These are phyloP conservation scores for Micropoecilia bifurca DNA, from an alignment of 2,797 vertebrate genomes.

Conservation along the genomic window DNA sequence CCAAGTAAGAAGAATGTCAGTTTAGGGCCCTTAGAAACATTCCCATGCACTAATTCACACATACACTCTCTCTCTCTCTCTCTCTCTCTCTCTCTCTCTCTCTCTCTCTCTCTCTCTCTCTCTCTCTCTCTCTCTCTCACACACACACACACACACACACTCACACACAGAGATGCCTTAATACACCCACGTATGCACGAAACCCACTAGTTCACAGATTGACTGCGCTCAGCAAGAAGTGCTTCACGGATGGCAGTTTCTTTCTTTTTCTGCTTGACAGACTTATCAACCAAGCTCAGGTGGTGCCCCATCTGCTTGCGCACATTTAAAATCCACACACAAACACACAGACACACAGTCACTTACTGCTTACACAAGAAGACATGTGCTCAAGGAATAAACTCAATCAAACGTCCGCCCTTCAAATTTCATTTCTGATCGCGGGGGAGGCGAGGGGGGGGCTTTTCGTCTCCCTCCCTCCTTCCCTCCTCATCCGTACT, in stretches of 20 bases:
- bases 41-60: constrained; percentile 9
- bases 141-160: not conserved
- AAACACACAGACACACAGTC: constrained; percentile 32
- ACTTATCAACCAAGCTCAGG: constrained; percentile 84
- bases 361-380: constrained; percentile 59
- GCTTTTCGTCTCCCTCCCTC: constrained; percentile 12
- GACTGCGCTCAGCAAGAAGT: constrained; percentile 73
- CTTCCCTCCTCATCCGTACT: constrained; percentile 19
- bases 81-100: constrained; percentile 4
- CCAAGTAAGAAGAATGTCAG: constrained; percentile 32
- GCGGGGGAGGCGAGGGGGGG: not conserved
- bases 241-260: constrained; percentile 78
- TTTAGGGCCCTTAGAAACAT: constrained; percentile 22
- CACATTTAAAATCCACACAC: constrained; percentile 65
- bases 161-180: constrained; percentile 9
- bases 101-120: constrained; percentile 10
- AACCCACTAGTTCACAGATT: constrained; percentile 69
- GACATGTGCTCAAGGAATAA: constrained; percentile 67
- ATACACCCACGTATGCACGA: constrained; percentile 38
- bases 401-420: constrained; percentile 69
- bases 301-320: constrained; percentile 77
- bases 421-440: constrained; percentile 65
- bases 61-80: not conserved
- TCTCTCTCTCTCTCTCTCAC: constrained; percentile 1
- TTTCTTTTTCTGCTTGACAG: constrained; percentile 79